Conservation (phyloP, 1,140 invertebrate genomes). For the Formica selysi region DNA sequence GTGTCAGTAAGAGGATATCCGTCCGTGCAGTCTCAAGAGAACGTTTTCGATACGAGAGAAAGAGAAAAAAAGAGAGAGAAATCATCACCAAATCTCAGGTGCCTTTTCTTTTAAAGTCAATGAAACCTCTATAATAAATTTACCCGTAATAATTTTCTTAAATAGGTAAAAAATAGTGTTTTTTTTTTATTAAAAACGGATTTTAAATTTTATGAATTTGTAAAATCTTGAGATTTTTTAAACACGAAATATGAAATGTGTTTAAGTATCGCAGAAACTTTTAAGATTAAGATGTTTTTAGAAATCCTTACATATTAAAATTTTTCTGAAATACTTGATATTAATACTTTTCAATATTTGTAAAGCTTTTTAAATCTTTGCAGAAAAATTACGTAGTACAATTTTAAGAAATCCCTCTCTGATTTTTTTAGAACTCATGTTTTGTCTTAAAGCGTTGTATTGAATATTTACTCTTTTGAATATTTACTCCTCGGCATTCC, state of each 20-base stretch:
- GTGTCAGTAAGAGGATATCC: conserved; percentile 86
- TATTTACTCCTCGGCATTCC: no score
- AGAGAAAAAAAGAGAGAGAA: conserved; percentile 33
- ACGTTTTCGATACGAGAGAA: conserved; percentile 59
- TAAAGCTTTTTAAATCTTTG: neutral
- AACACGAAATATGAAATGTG: neutral
- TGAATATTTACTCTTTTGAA: no score
- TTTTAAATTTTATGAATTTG: neutral
- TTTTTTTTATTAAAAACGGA: neutral
- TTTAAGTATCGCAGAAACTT: neutral
- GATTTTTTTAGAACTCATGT: no score
- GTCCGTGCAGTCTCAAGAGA: conserved; percentile 73
- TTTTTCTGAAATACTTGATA: neutral
- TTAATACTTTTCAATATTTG: neutral
- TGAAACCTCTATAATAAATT: conserved; percentile 5
- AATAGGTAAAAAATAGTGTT: no score
- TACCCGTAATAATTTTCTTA: neutral
- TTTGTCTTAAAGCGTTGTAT: no score
- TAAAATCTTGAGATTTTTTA: neutral
- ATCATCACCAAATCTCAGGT: conserved; percentile 66
- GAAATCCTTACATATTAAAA: neutral
- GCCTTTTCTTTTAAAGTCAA: conserved; percentile 32
- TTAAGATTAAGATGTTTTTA: neutral
- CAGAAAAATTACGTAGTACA: neutral
- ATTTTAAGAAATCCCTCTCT: neutral